Percentiles rank a stretch among this genome's conserved stretches.
phyloP scores from a whole-genome alignment of 2,113 vertebrate species.

The Phainopepla nitens region DNA sequence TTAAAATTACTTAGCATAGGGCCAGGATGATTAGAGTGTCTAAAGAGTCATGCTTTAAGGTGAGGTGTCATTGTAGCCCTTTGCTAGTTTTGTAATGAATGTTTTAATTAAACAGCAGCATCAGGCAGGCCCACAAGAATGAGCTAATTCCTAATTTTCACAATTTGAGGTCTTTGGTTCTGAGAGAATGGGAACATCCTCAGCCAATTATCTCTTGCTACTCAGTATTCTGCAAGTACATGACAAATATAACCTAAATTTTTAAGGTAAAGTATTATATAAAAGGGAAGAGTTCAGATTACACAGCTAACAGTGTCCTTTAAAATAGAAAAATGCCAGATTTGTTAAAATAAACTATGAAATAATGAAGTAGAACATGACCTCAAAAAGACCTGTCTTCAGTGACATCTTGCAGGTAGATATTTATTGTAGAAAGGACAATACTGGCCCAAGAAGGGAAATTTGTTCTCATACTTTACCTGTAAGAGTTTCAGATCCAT shows the following conservation, averaged over 20 bases:
- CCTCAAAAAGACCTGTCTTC: background rate
- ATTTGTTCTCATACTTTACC: background rate
- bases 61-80: background rate
- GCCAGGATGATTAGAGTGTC: background rate
- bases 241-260: background rate
- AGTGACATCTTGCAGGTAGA: background rate
- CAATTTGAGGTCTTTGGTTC: background rate
- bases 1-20: background rate
- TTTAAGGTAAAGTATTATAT: background rate
- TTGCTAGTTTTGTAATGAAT: background rate
- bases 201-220: background rate
- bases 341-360: background rate
- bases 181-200: background rate
- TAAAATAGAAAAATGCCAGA: background rate
- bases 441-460: background rate
- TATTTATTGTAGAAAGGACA: background rate
- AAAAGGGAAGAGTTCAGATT: background rate
- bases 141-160: background rate
- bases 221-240: background rate
- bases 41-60: background rate
- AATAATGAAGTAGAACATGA: background rate
- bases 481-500: background rate
- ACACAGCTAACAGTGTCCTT: background rate
- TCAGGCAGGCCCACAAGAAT: background rate
- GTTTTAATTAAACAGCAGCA: slow-evolving; percentile 18